Percentiles rank a stretch among this genome's conserved stretches.
Conservation (phyloP, 1,140 invertebrate genomes). For the Trigoniulus corallinus region DNA sequence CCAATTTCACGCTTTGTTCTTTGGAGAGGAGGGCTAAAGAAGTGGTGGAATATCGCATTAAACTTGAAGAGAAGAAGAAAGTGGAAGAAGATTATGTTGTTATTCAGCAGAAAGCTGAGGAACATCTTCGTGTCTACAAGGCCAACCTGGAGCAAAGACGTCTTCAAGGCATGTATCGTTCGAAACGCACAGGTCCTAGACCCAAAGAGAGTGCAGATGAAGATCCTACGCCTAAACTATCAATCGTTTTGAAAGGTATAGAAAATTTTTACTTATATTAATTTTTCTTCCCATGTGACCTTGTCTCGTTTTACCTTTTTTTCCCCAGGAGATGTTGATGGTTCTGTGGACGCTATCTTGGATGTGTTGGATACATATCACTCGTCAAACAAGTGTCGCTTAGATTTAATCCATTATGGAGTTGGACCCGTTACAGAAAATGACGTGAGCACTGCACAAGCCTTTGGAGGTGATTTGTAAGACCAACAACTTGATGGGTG, state of each 20-base stretch:
- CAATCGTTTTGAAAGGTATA: conserved; percentile 20
- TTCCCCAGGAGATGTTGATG: conserved; percentile 51
- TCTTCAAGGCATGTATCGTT: conserved; percentile 31
- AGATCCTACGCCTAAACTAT: conserved; percentile 21
- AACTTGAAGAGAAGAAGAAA: conserved; percentile 39
- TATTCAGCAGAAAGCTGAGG: conserved; percentile 45
- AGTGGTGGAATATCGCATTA: conserved; percentile 45
- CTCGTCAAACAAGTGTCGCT: conserved; percentile 46
- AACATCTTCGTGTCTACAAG: conserved; percentile 49
- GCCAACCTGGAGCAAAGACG: conserved; percentile 42
- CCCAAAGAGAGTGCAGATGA: conserved; percentile 36
- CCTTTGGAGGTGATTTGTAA: conserved; percentile 61
- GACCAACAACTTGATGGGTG: conserved; percentile 1
- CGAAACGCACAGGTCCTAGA: conserved; percentile 31
- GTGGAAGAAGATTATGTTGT: conserved; percentile 37
- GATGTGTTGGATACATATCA: conserved; percentile 80
- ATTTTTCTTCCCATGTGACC: conserved; percentile 6
- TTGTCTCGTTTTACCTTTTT: not conserved
- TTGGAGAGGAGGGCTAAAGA: conserved; percentile 45
- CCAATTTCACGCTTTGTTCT: too few species aligned
- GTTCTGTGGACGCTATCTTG: conserved; percentile 84
- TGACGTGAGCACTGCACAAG: conserved; percentile 69
- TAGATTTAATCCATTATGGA: conserved; percentile 77
- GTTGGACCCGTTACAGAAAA: conserved; percentile 66
- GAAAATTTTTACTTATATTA: not conserved